Conservation (phyloP, 2,888 invertebrate species). For the Oligia latruncula region DNA sequence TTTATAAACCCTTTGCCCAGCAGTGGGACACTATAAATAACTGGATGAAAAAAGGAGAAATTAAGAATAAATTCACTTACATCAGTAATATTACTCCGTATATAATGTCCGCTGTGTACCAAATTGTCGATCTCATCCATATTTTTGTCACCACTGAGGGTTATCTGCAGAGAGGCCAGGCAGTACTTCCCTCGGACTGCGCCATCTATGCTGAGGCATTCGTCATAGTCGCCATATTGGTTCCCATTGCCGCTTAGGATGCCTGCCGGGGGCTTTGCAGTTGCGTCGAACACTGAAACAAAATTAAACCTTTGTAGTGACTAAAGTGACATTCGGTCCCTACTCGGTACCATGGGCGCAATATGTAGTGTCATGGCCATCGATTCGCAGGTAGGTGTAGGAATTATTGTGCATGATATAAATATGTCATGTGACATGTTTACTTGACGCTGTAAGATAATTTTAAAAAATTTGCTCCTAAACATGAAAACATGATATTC, state of each 20-base stretch:
- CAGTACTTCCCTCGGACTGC: constrained; percentile 92
- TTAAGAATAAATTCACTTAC: constrained; percentile 78
- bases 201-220: constrained; percentile 90
- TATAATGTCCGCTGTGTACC: constrained; percentile 89
- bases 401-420: neutral
- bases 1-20: neutral
- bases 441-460: neutral
- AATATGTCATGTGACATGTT: neutral
- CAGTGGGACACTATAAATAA: neutral
- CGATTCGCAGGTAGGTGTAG: neutral
- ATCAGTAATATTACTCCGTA: constrained; percentile 88
- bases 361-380: neutral
- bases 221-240: constrained; percentile 93
- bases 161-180: constrained; percentile 90
- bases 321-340: no score
- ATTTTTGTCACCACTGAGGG: constrained; percentile 74
- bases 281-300: constrained; percentile 93
- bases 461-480: no score
- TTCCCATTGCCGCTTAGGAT: constrained; percentile 92
- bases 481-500: no score
- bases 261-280: constrained; percentile 92
- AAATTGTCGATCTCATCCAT: constrained; percentile 80
- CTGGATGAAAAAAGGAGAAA: neutral
- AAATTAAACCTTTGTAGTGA: constrained; percentile 2
- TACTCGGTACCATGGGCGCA: neutral